Conservation (phyloP, 1,140 invertebrate species). For the Lepidurus arcticus region DNA sequence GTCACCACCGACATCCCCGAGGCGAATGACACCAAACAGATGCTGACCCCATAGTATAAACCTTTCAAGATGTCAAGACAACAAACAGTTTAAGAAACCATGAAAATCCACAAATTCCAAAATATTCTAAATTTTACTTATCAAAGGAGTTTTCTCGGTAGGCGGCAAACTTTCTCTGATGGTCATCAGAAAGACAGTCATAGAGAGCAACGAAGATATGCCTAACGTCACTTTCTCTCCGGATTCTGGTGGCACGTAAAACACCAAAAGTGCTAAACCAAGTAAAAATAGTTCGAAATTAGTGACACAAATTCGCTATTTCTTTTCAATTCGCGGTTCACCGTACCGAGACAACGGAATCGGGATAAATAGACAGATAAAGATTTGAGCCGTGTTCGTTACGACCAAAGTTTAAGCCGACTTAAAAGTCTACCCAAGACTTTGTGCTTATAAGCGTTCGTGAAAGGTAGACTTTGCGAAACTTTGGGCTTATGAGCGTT, state of each 20-base stretch:
- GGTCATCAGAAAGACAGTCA: constrained; percentile 91
- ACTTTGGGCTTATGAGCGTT: no score
- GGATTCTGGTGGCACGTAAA: constrained; percentile 86
- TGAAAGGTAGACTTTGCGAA: no score
- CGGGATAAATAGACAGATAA: no score
- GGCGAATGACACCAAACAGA: constrained; percentile 81
- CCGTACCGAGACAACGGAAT: no score
- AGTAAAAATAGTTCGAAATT: no score
- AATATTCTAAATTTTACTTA: constrained; percentile 59
- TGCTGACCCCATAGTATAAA: constrained; percentile 85
- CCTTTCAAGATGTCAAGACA: constrained; percentile 48
- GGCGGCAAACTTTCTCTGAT: constrained; percentile 85
- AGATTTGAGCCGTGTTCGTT: no score
- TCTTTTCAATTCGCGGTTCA: no score
- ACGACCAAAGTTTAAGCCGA: no score
- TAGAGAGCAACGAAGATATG: constrained; percentile 81
- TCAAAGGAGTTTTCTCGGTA: constrained; percentile 83
- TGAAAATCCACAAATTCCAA: neutral
- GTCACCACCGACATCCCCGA: constrained; percentile 78
- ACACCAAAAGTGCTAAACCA: constrained; percentile 70
- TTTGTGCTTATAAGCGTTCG: no score
- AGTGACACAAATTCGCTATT: no score
- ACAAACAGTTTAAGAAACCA: neutral
- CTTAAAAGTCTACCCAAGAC: no score
- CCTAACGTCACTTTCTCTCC: constrained; percentile 83